These are phyloP conservation scores for Neodiprion virginianus DNA, from an alignment of 1,140 invertebrate species.

Conservation along the genomic window DNA sequence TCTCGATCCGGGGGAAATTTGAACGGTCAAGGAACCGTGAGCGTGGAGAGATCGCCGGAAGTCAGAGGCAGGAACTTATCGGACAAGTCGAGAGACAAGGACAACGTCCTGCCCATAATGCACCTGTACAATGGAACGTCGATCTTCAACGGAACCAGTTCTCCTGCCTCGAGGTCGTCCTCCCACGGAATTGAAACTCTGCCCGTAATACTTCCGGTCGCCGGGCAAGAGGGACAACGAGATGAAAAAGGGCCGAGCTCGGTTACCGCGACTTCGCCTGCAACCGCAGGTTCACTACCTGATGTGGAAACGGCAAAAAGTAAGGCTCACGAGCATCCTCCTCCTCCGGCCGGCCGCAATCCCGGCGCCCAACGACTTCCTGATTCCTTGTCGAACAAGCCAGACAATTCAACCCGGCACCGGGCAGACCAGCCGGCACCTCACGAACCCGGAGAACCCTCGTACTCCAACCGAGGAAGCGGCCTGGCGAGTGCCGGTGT, in stretches of 20 bases:
- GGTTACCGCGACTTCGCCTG: background rate
- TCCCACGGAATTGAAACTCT: background rate
- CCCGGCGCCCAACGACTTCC: background rate
- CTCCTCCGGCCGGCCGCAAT: background rate
- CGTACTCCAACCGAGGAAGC: conserved; percentile 12
- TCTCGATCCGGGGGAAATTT: background rate
- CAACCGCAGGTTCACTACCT: background rate
- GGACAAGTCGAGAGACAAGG: conserved; percentile 52
- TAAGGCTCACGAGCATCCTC: background rate
- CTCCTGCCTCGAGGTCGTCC: background rate
- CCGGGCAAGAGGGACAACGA: background rate
- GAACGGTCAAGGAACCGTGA: conserved; percentile 4
- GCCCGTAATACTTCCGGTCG: conserved; percentile 1
- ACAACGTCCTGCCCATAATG: conserved; percentile 58
- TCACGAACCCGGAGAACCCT: background rate
- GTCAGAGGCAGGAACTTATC: conserved; percentile 50
- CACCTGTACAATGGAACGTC: conserved; percentile 56
- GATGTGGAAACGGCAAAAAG: background rate
- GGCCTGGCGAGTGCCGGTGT: background rate
- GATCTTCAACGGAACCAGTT: conserved; percentile 50
- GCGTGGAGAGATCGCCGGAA: conserved; percentile 47
- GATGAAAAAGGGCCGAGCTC: background rate
- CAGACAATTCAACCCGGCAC: background rate
- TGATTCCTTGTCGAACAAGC: conserved; percentile 4
- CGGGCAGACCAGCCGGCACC: background rate